These are phyloP conservation scores for Amphiprion percula DNA, from an alignment of 2,113 vertebrate genomes.

Conservation along the genomic window DNA sequence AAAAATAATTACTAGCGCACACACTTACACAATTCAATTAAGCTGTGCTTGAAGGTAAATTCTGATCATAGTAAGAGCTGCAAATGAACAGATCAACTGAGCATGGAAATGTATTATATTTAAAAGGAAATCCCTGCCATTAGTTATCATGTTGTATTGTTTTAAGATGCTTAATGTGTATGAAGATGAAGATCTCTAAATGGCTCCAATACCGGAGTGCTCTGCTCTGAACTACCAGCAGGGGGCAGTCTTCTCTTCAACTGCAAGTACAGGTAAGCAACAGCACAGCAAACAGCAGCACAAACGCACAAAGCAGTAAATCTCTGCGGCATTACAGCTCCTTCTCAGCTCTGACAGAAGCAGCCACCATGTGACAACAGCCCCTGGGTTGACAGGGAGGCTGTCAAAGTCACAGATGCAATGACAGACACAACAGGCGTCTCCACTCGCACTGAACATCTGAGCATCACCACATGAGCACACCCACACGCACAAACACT, in stretches of 20 bases:
- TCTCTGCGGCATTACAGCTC: slow-evolving; percentile 57
- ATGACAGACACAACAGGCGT: slow-evolving; percentile 44
- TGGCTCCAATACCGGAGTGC: background rate
- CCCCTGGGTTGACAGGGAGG: slow-evolving; percentile 49
- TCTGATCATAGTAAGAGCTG: no score
- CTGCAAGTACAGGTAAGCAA: slow-evolving; percentile 15
- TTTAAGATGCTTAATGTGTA: background rate
- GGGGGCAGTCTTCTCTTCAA: slow-evolving; percentile 47
- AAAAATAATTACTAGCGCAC: background rate
- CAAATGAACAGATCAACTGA: background rate
- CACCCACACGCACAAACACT: slow-evolving; percentile 22
- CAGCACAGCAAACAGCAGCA: slow-evolving; percentile 11
- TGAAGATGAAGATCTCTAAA: slow-evolving; percentile 7
- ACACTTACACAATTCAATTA: no score
- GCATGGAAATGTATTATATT: background rate
- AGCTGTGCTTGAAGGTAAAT: background rate
- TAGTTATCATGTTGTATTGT: background rate
- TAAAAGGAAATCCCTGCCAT: background rate
- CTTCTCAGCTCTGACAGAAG: slow-evolving; percentile 68
- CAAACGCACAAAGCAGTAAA: slow-evolving; percentile 33
- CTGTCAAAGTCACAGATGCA: slow-evolving; percentile 59
- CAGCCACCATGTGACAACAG: slow-evolving; percentile 73
- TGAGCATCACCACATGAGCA: slow-evolving; percentile 31
- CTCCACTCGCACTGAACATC: slow-evolving; percentile 24
- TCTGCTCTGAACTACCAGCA: slow-evolving; percentile 23